phyloP scores from a whole-genome alignment of 2,888 invertebrate genomes.

The Diadegma fenestrale region DNA sequence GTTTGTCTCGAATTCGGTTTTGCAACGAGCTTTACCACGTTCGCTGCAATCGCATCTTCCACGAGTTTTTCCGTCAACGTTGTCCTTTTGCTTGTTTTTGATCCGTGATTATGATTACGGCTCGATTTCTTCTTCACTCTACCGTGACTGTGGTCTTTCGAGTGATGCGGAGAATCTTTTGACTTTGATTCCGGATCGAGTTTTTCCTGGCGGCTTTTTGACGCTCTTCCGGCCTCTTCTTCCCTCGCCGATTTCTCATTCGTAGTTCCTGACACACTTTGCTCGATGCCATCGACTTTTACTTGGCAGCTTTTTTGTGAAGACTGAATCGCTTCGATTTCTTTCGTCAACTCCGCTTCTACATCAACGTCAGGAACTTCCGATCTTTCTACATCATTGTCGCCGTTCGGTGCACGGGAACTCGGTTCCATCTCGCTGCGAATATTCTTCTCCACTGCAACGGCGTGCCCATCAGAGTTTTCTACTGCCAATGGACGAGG shows the following conservation, averaged over 20 bases:
- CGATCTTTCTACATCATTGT: background rate
- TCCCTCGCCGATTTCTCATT: background rate
- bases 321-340: background rate
- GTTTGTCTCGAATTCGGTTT: constrained; percentile 78
- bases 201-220: background rate
- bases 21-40: constrained; percentile 66
- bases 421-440: background rate
- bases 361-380: background rate
- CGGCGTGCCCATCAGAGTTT: background rate
- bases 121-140: constrained; percentile 57
- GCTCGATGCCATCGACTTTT: background rate
- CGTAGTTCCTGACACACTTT: background rate
- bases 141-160: constrained; percentile 42
- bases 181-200: constrained; percentile 11
- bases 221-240: background rate
- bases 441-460: background rate
- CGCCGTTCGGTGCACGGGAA: background rate
- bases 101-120: constrained; percentile 48
- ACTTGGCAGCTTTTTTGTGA: background rate
- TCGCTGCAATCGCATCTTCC: constrained; percentile 68
- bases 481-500: background rate
- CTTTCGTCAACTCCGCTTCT: background rate
- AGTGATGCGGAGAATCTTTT: constrained; percentile 45
- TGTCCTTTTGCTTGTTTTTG: constrained; percentile 32
- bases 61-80: constrained; percentile 69